Base-by-base conservation (phyloP, 2,888 invertebrate genomes). In the Drosophila anomalata region DNA sequence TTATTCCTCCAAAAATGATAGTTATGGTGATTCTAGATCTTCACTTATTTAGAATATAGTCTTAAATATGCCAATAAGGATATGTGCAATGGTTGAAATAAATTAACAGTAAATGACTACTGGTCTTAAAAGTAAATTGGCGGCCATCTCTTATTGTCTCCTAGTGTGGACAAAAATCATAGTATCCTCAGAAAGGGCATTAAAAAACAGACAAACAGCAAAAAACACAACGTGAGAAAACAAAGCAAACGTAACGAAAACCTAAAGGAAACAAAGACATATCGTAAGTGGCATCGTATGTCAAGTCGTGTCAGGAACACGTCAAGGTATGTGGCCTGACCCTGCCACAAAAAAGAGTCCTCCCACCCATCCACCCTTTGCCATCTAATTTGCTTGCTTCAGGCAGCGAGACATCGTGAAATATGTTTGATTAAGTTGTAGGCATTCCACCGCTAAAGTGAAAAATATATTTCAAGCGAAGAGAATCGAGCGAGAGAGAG, bases 261-360 rank as follows among this genome's bases (percentile, higher is more conserved):
- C 62, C 26, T 56, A 72, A 75, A 62, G 77, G 75, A 85, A 87
- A 85, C 80, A 87, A 82, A 85, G 87, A 85, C 82, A 87, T 85
- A 82, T 87, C 82, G 87, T 80, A 87, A 82, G 82, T 82, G 82
- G 87, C 87, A 82, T 82, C 87, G 85, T 81, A 85, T 87, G 87
- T 82, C 82, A 85, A 75, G 75, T 55, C 79, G 75, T 81, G 87
- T 87, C 82, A 87, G 85, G 81, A 74, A 80, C 87, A 84, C 55
- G 74, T 66, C 78, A 69, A 73, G 68, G 74, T 67, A 59, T 65
- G 51, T 56, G 48, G 46, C 36, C 42, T 29, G 41, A 33, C 14
- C 17, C 33, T 26, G 26, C 11, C 22, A 12, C 48, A 39, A 31
- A 8, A 24, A 50, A n/a, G 2, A 20, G 20, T 2, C 11, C 20